A percentile compares a stretch with the other conserved stretches of the same genome.
phyloP scores from a whole-genome alignment of 2,113 vertebrate species.

The Lota lota region DNA sequence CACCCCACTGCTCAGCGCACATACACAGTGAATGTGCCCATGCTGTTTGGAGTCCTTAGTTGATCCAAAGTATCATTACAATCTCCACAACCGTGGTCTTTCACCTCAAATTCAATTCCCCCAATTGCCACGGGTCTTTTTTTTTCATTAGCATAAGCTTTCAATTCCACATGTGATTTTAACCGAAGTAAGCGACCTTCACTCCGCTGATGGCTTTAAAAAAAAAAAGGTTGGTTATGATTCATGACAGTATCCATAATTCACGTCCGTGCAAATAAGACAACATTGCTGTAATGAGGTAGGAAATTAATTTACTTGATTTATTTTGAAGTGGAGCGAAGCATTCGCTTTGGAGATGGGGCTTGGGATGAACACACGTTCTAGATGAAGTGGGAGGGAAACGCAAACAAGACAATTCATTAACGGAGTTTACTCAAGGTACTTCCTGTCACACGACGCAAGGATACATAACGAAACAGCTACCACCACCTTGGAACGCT shows the following conservation, averaged over 20 bases:
- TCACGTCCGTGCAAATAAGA: slow-evolving; percentile 32
- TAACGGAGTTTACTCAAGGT: slow-evolving; percentile 12
- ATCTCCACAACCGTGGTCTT: slow-evolving; percentile 12
- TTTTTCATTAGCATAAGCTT: slow-evolving; percentile 23
- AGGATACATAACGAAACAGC: background rate
- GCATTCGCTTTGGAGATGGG: slow-evolving; percentile 34
- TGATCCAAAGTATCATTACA: slow-evolving; percentile 44
- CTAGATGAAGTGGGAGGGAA: no score
- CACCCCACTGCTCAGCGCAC: background rate
- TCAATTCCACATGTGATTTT: slow-evolving; percentile 29
- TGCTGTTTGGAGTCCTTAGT: background rate
- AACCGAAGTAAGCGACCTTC: background rate
- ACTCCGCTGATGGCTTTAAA: no score
- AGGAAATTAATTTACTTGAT: slow-evolving; percentile 39
- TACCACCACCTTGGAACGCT: background rate
- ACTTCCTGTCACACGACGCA: background rate
- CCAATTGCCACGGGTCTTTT: background rate
- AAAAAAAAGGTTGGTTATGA: slow-evolving; percentile 26
- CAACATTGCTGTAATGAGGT: slow-evolving; percentile 39
- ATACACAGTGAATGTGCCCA: background rate
- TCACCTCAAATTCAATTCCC: slow-evolving; percentile 26
- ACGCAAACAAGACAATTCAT: slow-evolving; percentile 3
- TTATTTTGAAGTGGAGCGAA: slow-evolving; percentile 38
- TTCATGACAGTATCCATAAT: slow-evolving; percentile 34
- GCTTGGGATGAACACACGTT: slow-evolving; percentile 9